Evolutionary conservation across 2,113 vertebrate genomes (phyloP).

Genomic region (mouse (Mus musculus)): GRCm39 chr1:68883501-68884000

Average conservation of each 20-base stretch:
- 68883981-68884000: background rate
- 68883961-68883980: background rate
- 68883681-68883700: background rate
- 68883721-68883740: background rate
- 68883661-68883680: background rate
- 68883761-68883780: background rate
- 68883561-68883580: background rate
- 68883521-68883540: background rate
- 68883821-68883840: constrained; percentile 4
- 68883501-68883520: background rate
- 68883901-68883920: background rate
- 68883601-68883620: background rate
- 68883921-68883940: background rate
- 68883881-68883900: background rate
- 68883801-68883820: background rate
- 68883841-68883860: background rate
- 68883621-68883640: background rate
- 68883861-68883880: background rate
- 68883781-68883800: background rate
- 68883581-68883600: background rate
- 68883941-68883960: background rate
- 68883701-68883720: background rate
- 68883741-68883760: background rate
- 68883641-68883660: background rate
- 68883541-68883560: constrained; percentile 14